These are phyloP conservation scores for Deilephila porcellus DNA, from an alignment of 2,888 invertebrate genomes.

Conservation along the genomic window DNA sequence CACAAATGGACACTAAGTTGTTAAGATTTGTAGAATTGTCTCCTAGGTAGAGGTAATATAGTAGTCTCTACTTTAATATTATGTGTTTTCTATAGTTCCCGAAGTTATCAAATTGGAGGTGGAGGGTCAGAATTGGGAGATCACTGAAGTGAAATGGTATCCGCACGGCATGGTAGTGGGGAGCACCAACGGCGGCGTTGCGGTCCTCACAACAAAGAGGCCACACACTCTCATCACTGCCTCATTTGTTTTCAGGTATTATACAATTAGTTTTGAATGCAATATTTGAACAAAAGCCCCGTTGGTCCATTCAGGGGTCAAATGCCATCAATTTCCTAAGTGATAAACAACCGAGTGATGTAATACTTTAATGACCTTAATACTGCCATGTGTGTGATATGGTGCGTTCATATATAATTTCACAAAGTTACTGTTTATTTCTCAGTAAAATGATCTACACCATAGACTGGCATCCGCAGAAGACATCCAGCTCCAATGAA, in stretches of 20 bases:
- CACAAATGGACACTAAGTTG: too few relatives aligned
- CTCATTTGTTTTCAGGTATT: conserved; percentile 61
- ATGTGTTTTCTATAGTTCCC: conserved; percentile 55
- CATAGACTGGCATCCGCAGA: conserved; percentile 89
- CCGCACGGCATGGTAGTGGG: conserved; percentile 83
- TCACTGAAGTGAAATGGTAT: conserved; percentile 51
- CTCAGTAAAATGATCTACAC: conserved; percentile 87
- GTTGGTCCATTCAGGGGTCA: too few relatives aligned
- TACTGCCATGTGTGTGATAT: too few relatives aligned
- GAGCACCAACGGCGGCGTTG: conserved; percentile 85
- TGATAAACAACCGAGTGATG: too few relatives aligned
- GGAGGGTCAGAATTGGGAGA: conserved; percentile 61
- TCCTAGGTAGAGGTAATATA: too few relatives aligned
- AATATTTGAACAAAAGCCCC: too few relatives aligned
- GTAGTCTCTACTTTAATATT: neutral
- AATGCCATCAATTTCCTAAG: neutral
- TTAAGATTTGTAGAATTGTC: too few relatives aligned
- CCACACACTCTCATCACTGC: conserved; percentile 51
- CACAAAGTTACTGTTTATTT: conserved; percentile 31
- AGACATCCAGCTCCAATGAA: conserved; percentile 82
- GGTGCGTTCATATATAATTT: neutral
- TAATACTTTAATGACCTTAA: too few relatives aligned
- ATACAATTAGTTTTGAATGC: too few relatives aligned
- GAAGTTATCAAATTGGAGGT: conserved; percentile 56
- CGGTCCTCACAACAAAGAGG: conserved; percentile 47